Evolutionary conservation across 2,888 invertebrate genomes (phyloP).

Genomic region (Eupithecia abbreviata): DNA sequence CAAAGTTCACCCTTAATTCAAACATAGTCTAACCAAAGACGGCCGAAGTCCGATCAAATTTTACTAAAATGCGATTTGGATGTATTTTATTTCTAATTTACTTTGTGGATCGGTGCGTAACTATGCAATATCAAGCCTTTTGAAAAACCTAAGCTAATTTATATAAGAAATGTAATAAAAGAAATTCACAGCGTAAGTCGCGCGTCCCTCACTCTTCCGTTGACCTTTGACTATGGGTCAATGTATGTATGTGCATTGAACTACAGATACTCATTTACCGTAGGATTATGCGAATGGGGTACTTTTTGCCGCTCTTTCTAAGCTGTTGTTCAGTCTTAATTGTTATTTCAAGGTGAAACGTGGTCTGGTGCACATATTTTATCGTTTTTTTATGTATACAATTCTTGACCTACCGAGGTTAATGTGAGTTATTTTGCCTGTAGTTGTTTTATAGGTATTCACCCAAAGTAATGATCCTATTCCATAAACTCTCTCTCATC

Average conservation of each 20-base stretch:
- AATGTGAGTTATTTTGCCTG: not conserved
- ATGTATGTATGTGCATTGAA: slow-evolving; percentile 26
- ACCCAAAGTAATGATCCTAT: not conserved
- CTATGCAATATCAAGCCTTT: not conserved
- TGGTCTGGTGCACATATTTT: not conserved
- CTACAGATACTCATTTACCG: slow-evolving; percentile 22
- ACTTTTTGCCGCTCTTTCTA: slow-evolving; percentile 19
- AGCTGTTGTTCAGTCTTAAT: slow-evolving; percentile 16
- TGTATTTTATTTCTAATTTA: not conserved
- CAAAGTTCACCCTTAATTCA: too few relatives aligned
- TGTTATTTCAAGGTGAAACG: slow-evolving; percentile 14
- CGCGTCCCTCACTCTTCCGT: slow-evolving; percentile 16
- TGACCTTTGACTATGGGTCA: slow-evolving; percentile 34
- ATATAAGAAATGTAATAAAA: not conserved
- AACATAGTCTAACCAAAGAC: too few relatives aligned
- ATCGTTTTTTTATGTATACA: not conserved
- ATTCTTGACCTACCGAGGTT: slow-evolving; percentile 1
- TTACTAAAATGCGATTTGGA: not conserved
- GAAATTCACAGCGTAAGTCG: slow-evolving; percentile 3
- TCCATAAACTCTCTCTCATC: not conserved
- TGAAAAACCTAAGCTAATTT: not conserved
- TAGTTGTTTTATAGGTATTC: not conserved
- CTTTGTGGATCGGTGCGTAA: not conserved
- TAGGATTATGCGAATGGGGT: slow-evolving; percentile 36
- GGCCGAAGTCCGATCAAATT: too few relatives aligned